Base-by-base conservation (phyloP, 2,888 invertebrate species). In the Pseudoips prasinana region DNA sequence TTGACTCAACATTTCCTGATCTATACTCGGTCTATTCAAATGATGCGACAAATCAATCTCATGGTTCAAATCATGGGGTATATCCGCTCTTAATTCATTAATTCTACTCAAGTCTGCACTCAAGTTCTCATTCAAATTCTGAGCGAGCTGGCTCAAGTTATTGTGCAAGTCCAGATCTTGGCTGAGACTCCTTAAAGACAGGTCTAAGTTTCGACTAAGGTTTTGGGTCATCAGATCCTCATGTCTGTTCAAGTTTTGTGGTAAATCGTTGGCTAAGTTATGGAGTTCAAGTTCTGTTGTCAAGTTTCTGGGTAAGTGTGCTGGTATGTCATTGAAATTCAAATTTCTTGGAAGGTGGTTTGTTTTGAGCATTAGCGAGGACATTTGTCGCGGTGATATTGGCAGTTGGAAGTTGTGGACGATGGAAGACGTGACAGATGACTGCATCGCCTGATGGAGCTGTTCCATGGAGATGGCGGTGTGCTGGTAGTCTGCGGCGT, bases 401-500 rank as follows among this genome's bases (percentile, higher is more conserved):
- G 84, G 86, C 1, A 87, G 42, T 42, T 84, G 85, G 35, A 87
- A 78, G 51, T 83, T 86, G 47, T 87, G 87, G 0, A 73, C 72
- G 0, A 85, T 56, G 0, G 65, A 58, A 17, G 60, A 65, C 0
- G 72, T 64, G 0, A 86, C 57, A 0, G 85, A 70, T 0, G 81
- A 65, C 29, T 87, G 87, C 76, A 87, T 80, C 0, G 77, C 84
- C 58, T 87, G 84, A 29, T 87, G 87, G 0, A 87, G 64, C 35
- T 87, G 87, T 41, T 87, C 87, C 81, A 87, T 83, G 0, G 86
- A 82, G 51, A 87, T 68, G 0, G 73, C 58, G 0, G 81, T 64
- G 42, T 85, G 83, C 22, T 85, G 83, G 46, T 83, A 81, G 0
- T 86, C 86, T 0, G 57, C 39, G 5, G 36, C 17, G 6, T 86